Percentiles rank a stretch among this genome's conserved stretches.
phyloP scores from a whole-genome alignment of 2,888 invertebrate genomes.

The Stenichneumon culpator region DNA sequence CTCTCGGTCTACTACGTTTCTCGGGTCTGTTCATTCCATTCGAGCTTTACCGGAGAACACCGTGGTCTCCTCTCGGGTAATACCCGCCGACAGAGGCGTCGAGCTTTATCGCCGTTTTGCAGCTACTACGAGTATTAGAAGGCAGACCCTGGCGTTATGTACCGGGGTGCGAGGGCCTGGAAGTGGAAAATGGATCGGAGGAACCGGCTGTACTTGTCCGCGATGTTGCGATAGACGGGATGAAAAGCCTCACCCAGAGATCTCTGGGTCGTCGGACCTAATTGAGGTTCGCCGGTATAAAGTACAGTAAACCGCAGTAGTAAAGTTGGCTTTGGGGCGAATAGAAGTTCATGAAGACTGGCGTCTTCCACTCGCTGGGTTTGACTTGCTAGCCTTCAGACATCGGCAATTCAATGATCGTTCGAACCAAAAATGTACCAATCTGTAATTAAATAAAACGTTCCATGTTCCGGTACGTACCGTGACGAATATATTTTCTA shows the following conservation, averaged over 20 bases:
- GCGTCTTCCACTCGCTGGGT: background rate
- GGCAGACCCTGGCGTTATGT: conserved; percentile 29
- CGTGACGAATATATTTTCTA: background rate
- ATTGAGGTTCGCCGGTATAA: conserved; percentile 53
- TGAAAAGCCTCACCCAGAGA: conserved; percentile 30
- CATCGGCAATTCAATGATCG: conserved; percentile 19
- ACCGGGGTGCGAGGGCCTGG: conserved; percentile 1
- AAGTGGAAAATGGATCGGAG: conserved; percentile 42
- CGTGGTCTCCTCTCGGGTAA: conserved; percentile 48
- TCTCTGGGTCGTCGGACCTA: conserved; percentile 43
- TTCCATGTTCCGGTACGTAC: background rate
- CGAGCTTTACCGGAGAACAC: conserved; percentile 54
- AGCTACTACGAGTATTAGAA: conserved; percentile 67
- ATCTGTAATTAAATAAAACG: background rate
- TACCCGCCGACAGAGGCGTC: conserved; percentile 44
- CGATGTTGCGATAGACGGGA: conserved; percentile 35
- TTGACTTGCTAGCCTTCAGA: background rate
- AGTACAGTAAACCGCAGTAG: conserved; percentile 6
- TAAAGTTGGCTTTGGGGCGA: conserved; percentile 22
- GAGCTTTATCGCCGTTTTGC: conserved; percentile 71
- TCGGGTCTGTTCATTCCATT: conserved; percentile 39
- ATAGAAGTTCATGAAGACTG: background rate
- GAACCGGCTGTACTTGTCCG: conserved; percentile 35
- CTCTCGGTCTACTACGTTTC: conserved; percentile 19
- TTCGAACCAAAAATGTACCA: background rate